Conservation (phyloP, 2,797 vertebrate species). For the Lerista edwardsae region DNA sequence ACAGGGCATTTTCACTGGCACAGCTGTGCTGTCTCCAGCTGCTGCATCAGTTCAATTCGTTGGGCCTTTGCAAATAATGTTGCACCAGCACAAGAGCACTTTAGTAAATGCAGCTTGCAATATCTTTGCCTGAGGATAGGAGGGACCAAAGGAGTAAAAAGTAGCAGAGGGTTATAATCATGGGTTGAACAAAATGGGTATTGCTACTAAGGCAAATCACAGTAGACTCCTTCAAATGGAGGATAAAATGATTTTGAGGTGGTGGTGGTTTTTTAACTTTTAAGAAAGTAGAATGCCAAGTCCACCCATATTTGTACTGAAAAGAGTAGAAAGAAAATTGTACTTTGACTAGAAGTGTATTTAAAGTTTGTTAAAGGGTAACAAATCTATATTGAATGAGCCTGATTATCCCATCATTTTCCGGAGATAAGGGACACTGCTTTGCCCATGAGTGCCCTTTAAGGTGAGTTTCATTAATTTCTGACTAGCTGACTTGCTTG, state of each 20-base stretch:
- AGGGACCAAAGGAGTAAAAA: background rate
- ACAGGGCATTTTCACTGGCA: too few relatives aligned
- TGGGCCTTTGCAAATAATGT: background rate
- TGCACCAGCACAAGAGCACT: background rate
- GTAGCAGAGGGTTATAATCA: background rate
- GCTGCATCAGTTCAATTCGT: too few relatives aligned
- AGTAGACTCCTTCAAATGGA: too few relatives aligned
- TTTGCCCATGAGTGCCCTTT: background rate
- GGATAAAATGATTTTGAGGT: too few relatives aligned
- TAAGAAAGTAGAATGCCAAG: too few relatives aligned
- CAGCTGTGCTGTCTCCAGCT: too few relatives aligned
- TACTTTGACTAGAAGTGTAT: background rate
- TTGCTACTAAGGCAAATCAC: too few relatives aligned
- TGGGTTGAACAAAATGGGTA: too few relatives aligned
- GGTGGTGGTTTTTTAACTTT: too few relatives aligned
- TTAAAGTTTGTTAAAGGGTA: background rate
- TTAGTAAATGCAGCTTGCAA: background rate
- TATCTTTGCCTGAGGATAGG: background rate
- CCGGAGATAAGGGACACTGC: background rate
- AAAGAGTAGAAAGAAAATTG: background rate
- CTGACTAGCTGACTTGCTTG: background rate
- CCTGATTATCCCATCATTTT: background rate
- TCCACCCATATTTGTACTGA: too few relatives aligned
- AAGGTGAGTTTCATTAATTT: background rate
- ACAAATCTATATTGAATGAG: background rate